Conservation (phyloP, 2,888 invertebrate species). For the Bibio marci region DNA sequence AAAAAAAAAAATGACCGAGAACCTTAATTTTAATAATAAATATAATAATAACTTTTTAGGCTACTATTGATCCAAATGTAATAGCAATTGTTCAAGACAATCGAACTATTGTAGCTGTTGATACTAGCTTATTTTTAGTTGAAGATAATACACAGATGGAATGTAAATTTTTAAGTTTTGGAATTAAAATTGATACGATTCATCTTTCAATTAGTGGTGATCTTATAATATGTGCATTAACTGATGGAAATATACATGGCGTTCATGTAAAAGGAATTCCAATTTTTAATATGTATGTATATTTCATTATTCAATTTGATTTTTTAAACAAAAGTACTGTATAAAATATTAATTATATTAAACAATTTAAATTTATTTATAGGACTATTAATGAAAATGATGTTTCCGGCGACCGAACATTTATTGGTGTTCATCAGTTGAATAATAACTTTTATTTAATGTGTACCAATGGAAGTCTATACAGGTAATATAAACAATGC, state of each 20-base stretch:
- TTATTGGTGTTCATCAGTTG: slow-evolving; percentile 19
- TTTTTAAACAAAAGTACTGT: no score
- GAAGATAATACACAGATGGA: no score
- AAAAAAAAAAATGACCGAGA: no score
- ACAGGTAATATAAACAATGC: slow-evolving; percentile 16
- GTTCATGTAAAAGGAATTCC: slow-evolving; percentile 23
- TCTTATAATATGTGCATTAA: slow-evolving; percentile 23
- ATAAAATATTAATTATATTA: no score
- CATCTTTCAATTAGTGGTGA: slow-evolving; percentile 19
- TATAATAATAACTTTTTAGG: no score
- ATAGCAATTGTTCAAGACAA: no score
- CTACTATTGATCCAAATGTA: no score
- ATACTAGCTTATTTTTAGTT: no score
- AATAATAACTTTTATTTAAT: slow-evolving; percentile 17
- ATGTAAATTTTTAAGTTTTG: no score
- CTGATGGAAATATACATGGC: slow-evolving; percentile 25
- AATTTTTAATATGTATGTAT: slow-evolving; percentile 18
- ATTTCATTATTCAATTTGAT: neutral
- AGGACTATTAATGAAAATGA: slow-evolving; percentile 20
- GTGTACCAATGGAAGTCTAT: slow-evolving; percentile 23
- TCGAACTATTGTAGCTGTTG: no score
- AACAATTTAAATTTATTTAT: neutral
- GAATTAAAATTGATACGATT: slow-evolving; percentile 8
- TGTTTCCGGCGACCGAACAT: slow-evolving; percentile 15
- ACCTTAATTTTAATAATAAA: no score